phyloP scores from a whole-genome alignment of 2,797 vertebrate genomes.

The Protosalanx chinensis region DNA sequence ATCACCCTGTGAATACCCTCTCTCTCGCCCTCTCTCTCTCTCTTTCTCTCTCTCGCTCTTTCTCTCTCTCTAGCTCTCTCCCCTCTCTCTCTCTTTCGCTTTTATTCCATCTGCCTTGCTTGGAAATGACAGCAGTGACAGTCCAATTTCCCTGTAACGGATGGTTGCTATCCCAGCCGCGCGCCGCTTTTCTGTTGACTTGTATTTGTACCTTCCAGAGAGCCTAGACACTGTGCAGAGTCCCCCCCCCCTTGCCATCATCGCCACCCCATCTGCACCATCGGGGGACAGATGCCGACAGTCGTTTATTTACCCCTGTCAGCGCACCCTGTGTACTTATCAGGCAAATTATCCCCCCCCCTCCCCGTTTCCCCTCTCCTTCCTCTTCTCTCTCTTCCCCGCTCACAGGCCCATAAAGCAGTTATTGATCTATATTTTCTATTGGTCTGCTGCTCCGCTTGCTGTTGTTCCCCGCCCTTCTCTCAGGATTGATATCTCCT shows the following conservation, averaged over 20 bases:
- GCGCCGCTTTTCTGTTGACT: constrained; percentile 66
- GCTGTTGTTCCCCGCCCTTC: constrained; percentile 54
- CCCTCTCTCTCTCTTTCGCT: constrained; percentile 64
- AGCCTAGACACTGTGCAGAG: constrained; percentile 60
- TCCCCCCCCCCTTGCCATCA: constrained; percentile 13
- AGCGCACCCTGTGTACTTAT: constrained; percentile 62
- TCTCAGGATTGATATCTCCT: constrained; percentile 58
- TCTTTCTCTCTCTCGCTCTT: constrained; percentile 27
- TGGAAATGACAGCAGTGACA: constrained; percentile 93
- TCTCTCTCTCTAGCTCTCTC: constrained; percentile 56
- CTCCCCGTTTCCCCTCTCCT: constrained; percentile 41
- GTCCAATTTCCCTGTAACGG: constrained; percentile 97
- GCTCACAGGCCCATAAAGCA: constrained; percentile 41
- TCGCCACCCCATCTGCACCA: constrained; percentile 64
- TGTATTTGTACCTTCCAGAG: constrained; percentile 76
- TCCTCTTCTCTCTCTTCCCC: constrained; percentile 44
- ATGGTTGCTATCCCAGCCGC: constrained; percentile 83
- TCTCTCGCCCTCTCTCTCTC: constrained; percentile 61
- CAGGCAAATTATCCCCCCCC: constrained; percentile 73
- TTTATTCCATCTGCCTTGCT: constrained; percentile 83
- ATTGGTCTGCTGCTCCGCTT: constrained; percentile 62
- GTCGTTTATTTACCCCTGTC: constrained; percentile 81
- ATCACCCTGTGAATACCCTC: constrained; percentile 82
- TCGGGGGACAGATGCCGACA: constrained; percentile 83
- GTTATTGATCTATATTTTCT: constrained; percentile 77